These are phyloP conservation scores for Calvadosia cruxmelitensis DNA, from an alignment of 30 jellyfish, hydroid and myxozoan species.

Conservation along the genomic window DNA sequence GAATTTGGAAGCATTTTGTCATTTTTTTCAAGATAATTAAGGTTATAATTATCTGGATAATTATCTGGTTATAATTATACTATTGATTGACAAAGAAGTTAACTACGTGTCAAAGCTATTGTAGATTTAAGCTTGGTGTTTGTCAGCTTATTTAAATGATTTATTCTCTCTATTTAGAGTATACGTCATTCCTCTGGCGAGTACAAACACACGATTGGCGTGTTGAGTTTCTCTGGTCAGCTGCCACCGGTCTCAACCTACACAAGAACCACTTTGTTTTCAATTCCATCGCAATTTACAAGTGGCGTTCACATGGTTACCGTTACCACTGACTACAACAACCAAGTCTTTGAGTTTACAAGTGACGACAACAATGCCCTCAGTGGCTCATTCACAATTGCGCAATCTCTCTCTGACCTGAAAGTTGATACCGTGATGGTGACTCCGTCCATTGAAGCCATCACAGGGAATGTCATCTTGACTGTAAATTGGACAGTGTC, in stretches of 20 bases:
- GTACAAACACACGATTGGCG: not conserved
- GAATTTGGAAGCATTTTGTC: no score
- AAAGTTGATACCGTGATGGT: not conserved
- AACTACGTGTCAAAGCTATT: no score
- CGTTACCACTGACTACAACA: conserved; percentile 10
- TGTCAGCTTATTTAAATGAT: no score
- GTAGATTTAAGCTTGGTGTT: no score
- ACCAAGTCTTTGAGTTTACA: conserved; percentile 8
- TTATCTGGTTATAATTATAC: no score
- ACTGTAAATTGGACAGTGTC: not conserved
- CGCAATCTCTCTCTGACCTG: conserved; percentile 17
- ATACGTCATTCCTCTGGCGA: not conserved
- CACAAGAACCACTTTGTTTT: not conserved
- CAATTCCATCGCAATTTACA: conserved; percentile 11
- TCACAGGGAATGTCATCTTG: not conserved
- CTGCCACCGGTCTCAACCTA: not conserved
- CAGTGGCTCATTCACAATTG: not conserved
- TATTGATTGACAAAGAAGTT: no score
- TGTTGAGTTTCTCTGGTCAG: not conserved
- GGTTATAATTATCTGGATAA: no score
- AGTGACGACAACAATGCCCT: conserved; percentile 1
- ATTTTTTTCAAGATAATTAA: no score
- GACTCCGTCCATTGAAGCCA: not conserved
- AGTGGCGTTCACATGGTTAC: conserved; percentile 11
- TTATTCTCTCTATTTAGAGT: not conserved